Evolutionary conservation across 53 echinoderm and acorn worm genomes (phyloP).

Genomic region (Holothuria scabra): DNA sequence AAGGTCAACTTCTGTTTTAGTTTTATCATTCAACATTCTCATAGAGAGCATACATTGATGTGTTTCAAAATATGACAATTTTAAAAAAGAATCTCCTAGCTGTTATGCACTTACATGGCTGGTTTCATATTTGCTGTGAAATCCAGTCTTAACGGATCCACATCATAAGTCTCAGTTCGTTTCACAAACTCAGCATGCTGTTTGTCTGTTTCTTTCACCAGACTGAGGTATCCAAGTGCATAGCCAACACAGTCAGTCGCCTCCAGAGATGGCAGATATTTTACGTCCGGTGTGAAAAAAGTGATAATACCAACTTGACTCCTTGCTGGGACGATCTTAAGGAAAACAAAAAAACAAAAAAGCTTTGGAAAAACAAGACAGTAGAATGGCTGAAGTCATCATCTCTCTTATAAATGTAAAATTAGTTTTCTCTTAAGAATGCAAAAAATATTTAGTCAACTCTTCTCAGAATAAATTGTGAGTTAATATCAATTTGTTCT

Average conservation of each 20-base stretch:
- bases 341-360: background rate
- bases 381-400: no score
- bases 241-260: conserved; percentile 90
- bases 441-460: no score
- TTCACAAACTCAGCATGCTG: background rate
- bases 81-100: no score
- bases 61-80: no score
- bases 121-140: conserved; percentile 96
- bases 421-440: no score
- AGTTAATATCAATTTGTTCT: no score
- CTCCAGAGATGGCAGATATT: conserved; percentile 49
- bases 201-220: conserved; percentile 65
- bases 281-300: conserved; percentile 69
- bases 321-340: conserved; percentile 88
- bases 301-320: conserved; percentile 74
- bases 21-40: no score
- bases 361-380: background rate
- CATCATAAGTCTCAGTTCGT: conserved; percentile 72
- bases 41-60: no score
- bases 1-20: no score
- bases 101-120: conserved; percentile 65
- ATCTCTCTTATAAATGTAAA: no score
- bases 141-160: conserved; percentile 84
- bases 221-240: conserved; percentile 88
- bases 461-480: no score